phyloP scores from a whole-genome alignment of 2,113 vertebrate genomes.

The Aphelocoma coerulescens region DNA sequence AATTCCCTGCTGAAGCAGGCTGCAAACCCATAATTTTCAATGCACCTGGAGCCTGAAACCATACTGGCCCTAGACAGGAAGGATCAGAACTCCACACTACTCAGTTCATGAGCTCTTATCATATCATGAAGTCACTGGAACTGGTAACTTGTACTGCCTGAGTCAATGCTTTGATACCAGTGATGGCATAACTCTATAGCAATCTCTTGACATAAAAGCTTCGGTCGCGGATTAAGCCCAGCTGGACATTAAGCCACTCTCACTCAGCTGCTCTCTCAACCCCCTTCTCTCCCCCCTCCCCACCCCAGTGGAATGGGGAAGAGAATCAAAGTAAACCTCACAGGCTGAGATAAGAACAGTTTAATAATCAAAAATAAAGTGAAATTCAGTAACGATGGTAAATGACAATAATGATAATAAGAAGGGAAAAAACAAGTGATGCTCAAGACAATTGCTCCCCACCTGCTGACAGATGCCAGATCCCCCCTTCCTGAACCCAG shows the following conservation, averaged over 20 bases:
- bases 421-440: not conserved
- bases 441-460: not conserved
- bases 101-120: not conserved
- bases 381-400: not conserved
- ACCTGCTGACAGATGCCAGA: not conserved
- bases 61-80: not conserved
- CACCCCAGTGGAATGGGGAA: not conserved
- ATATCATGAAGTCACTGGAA: not conserved
- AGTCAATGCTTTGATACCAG: not conserved
- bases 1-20: not conserved
- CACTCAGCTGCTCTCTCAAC: not conserved
- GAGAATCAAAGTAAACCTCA: not conserved
- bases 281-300: not conserved
- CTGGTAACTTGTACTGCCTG: not conserved
- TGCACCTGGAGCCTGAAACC: not conserved
- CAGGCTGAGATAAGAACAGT: not conserved
- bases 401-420: not conserved
- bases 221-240: not conserved
- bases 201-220: not conserved
- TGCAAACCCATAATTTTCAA: not conserved
- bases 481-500: not conserved
- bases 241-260: not conserved
- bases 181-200: not conserved
- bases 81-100: not conserved
- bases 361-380: not conserved